Percentiles rank a stretch among this genome's conserved stretches.
These are phyloP conservation scores for Portunus trituberculatus DNA, from an alignment of 1,140 invertebrate genomes.

Conservation along the genomic window DNA sequence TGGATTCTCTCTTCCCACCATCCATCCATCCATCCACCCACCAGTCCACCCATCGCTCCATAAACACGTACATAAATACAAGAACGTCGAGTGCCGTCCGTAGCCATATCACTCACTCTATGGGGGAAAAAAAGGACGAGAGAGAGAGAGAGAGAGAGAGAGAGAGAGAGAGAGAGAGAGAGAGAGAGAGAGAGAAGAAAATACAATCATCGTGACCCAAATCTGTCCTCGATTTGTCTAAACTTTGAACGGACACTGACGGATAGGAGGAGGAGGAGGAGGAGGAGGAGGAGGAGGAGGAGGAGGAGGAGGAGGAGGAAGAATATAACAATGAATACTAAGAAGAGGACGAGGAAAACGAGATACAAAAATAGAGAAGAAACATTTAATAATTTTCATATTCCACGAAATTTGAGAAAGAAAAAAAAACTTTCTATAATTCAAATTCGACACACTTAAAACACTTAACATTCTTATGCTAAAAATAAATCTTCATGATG, in stretches of 20 bases:
- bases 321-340: background rate
- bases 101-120: background rate
- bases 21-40: too few relatives aligned
- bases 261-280: background rate
- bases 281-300: background rate
- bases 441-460: background rate
- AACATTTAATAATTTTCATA: background rate
- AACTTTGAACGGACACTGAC: constrained; percentile 10
- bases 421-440: background rate
- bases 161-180: constrained; percentile 43
- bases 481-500: background rate
- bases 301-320: background rate
- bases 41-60: too few relatives aligned
- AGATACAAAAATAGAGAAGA: background rate
- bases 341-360: background rate
- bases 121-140: background rate
- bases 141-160: constrained; percentile 37
- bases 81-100: too few relatives aligned
- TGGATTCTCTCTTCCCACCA: too few relatives aligned
- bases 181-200: constrained; percentile 30
- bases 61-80: too few relatives aligned
- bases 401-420: background rate
- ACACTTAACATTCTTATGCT: too few relatives aligned
- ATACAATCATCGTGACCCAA: background rate
- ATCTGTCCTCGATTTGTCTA: background rate